Base-by-base conservation (phyloP, 1,140 invertebrate species). In the Macrotrachela quadricornifera region DNA sequence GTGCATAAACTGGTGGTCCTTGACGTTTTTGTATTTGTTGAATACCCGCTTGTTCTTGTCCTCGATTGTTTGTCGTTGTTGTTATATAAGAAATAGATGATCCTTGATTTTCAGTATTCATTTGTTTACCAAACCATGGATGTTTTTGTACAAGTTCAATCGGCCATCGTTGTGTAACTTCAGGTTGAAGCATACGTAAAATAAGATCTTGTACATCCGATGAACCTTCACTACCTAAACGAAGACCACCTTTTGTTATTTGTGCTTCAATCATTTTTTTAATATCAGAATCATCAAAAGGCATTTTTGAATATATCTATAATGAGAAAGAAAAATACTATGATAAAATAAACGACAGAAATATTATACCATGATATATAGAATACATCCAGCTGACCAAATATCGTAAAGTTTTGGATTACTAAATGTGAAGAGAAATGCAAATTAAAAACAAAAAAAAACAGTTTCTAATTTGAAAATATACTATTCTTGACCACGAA, bases 281-380 rank as follows among this genome's bases (percentile, higher is more conserved):
- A 13, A 84, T 63, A 63, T 85, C 82, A 10, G 77, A 76, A 61
- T 90, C 85, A 64, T 88, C 82, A 64, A 86, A 92, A 0, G 86
- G 85, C 85, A 91, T 90, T 21, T 38, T 48, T n/a, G 46, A 41
- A 43, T 38, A 54, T 14, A 30, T 30, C 21, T 30, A 30, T 30
- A n/a, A n/a, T n/a, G n/a, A n/a, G n/a, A 40, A 40, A 42, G 12
- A 14, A 42, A 3, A 42, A 3, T 4, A 4, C 15, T 4, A 4
- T 49, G 57, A 54, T 41, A 56, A 51, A 14, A 41, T 40, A 13
- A 30, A 30, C 21, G 8, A 30, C 8, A n/a, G 21, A 30, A 30
- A 4, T 30, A 30, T 30, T 38, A 49, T 17, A 66, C 60, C 74
- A 79, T 77, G 12, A 78, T 74, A 59, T 73, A 79, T 1, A 79